These are phyloP conservation scores for Liasis olivaceus DNA, from an alignment of 2,797 vertebrate genomes.

Conservation along the genomic window DNA sequence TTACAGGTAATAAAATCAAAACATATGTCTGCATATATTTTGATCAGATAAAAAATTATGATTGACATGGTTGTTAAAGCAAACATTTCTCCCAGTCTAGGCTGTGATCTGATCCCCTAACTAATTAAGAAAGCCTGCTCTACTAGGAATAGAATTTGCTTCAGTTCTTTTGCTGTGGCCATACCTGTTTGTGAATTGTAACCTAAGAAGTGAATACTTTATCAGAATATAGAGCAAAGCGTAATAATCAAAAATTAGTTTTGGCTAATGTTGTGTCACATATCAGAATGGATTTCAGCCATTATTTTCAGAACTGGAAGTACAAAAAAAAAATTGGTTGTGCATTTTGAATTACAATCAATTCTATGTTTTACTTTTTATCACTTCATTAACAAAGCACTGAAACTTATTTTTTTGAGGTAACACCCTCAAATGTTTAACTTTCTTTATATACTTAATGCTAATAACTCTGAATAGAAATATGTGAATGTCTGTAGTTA, in stretches of 20 bases:
- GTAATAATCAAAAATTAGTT: not conserved
- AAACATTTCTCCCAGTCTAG: not conserved
- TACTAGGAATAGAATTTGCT: not conserved
- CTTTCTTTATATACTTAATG: not conserved
- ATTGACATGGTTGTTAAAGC: not conserved
- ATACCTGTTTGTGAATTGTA: constrained; percentile 6
- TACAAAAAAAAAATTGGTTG: rapidly evolving
- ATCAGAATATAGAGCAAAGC: not conserved
- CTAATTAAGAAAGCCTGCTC: constrained; percentile 6
- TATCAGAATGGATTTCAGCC: not conserved
- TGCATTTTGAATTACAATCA: not conserved
- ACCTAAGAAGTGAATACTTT: not conserved
- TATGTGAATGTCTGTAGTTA: not conserved
- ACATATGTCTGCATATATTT: not conserved
- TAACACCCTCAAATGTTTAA: not conserved
- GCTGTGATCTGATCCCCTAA: not conserved
- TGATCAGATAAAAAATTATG: not conserved
- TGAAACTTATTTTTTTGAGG: not conserved
- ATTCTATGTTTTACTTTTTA: not conserved
- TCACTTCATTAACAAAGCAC: not conserved
- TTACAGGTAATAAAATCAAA: constrained; percentile 11
- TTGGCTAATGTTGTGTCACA: not conserved
- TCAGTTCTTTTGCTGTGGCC: not conserved
- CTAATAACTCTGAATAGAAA: not conserved
- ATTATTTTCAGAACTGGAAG: constrained; percentile 17